A percentile compares a stretch with the other conserved stretches of the same genome.
These are phyloP conservation scores for Aricia agestis DNA, from an alignment of 1,140 invertebrate species.

Conservation along the genomic window DNA sequence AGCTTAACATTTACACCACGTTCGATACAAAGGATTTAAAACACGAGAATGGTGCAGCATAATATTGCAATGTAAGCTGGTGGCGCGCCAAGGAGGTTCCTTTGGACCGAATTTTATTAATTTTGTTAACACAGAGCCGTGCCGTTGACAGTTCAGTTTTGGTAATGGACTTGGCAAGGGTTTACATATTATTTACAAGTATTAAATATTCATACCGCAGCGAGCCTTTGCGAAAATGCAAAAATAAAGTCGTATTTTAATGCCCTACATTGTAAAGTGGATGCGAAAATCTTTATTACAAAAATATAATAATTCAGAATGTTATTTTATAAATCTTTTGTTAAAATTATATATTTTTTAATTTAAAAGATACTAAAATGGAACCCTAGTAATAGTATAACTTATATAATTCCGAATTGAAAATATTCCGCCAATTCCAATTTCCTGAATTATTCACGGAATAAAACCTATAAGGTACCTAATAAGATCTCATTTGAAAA, in stretches of 20 bases:
- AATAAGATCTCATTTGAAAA: background rate
- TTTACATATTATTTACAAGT: constrained; percentile 11
- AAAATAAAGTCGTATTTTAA: background rate
- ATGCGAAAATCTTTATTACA: no score
- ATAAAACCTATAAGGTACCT: background rate
- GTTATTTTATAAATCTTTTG: no score
- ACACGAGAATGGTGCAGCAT: constrained; percentile 21
- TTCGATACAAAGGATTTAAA: constrained; percentile 10
- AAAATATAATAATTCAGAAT: no score
- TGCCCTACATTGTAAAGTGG: background rate
- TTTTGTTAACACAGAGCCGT: constrained; percentile 33
- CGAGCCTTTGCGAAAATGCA: background rate
- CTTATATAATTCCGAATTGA: no score
- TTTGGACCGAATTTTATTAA: constrained; percentile 38
- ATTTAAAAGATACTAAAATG: no score
- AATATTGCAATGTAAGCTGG: constrained; percentile 31
- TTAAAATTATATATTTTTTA: no score
- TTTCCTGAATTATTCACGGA: background rate
- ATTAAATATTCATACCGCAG: background rate
- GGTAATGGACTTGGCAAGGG: constrained; percentile 11
- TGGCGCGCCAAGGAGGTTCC: constrained; percentile 33
- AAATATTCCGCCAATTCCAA: no score
- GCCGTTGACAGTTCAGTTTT: constrained; percentile 14
- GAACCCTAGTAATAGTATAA: no score
- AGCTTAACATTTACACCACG: background rate